Evolutionary conservation across 2,113 vertebrate genomes (phyloP), one percentile per base, ranked within the genome.

Genomic region (Tragulus kanchil): DNA sequence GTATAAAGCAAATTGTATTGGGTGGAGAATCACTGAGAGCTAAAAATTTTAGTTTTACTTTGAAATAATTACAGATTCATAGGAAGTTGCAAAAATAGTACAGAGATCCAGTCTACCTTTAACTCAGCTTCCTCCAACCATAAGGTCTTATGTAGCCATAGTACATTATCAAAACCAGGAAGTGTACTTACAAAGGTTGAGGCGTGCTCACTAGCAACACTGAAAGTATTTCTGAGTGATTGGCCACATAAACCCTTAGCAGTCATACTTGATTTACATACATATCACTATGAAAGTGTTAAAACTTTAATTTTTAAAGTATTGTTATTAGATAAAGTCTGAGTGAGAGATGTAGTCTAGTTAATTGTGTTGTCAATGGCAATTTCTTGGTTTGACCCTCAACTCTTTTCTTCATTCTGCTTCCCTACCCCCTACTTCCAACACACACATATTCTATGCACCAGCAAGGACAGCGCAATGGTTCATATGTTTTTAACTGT

Each of bases 11-110:
- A 90, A 93, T 69, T 69, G 7, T 48, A 31, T 61, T 78, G 19
- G 13, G 26, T 84, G n/a, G 21, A 79, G 61, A 71, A 75, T 93
- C 31, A 28, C 15, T 75, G 59, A 67, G 86, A 90, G 14, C 50
- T 82, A 64, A 64, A 56, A 56, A 6, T 85, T 93, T 88, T 75
- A 65, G 36, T 6, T 81, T 81, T 62, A 64, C 82, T 96, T 86
- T 58, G 36, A 36, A 36, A 36, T 36, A 36, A 36, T 36, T 36
- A 36, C 36, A 36, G 36, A 36, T 36, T 36, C 36, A 36, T 36
- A 36, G 36, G 36, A 36, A 36, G 36, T 36, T 36, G 36, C 36
- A 36, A 36, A 36, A 36, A 36, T 36, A 36, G 36, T 36, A 36
- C 36, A 36, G 36, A 36, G 36, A 36, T 36, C 36, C 36, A 36